A percentile compares a stretch with the other conserved stretches of the same genome.
Conservation (phyloP, 2,888 invertebrate genomes). For the Camptogramma bilineatum region DNA sequence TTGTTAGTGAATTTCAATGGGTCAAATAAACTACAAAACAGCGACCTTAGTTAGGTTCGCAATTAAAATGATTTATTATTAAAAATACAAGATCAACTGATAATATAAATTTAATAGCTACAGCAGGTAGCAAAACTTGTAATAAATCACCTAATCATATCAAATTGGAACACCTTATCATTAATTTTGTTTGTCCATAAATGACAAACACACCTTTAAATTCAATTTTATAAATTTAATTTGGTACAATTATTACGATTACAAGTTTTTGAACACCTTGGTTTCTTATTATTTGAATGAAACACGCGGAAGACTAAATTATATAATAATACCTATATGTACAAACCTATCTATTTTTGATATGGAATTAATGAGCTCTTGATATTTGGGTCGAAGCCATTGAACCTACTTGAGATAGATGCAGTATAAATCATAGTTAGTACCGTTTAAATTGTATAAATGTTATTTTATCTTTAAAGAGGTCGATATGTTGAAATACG, state of each 20-base stretch:
- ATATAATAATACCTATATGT: constrained; percentile 43
- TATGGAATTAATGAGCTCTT: constrained; percentile 62
- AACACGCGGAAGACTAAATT: no score
- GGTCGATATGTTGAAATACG: constrained; percentile 18
- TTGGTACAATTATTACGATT: no score
- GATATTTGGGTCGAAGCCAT: constrained; percentile 68
- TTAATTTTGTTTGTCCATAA: constrained; percentile 29
- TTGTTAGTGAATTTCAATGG: no score
- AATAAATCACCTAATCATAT: constrained; percentile 22
- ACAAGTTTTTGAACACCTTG: no score
- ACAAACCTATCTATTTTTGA: constrained; percentile 49
- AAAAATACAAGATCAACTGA: background rate
- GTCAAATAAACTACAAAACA: background rate
- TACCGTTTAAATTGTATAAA: constrained; percentile 53
- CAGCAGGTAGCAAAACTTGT: constrained; percentile 17
- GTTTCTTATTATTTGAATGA: no score
- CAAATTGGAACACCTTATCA: constrained; percentile 34
- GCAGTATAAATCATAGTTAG: constrained; percentile 37
- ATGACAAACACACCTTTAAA: constrained; percentile 17
- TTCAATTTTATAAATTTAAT: background rate
- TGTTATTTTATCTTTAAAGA: constrained; percentile 44
- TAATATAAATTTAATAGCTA: constrained; percentile 7
- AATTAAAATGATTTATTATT: background rate
- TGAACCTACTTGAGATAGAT: constrained; percentile 68
- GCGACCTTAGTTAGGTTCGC: background rate